A percentile compares a stretch with the other conserved stretches of the same genome.
Evolutionary conservation across 2,113 vertebrate species (phyloP).

Genomic region (Odontophorus gujanensis): DNA sequence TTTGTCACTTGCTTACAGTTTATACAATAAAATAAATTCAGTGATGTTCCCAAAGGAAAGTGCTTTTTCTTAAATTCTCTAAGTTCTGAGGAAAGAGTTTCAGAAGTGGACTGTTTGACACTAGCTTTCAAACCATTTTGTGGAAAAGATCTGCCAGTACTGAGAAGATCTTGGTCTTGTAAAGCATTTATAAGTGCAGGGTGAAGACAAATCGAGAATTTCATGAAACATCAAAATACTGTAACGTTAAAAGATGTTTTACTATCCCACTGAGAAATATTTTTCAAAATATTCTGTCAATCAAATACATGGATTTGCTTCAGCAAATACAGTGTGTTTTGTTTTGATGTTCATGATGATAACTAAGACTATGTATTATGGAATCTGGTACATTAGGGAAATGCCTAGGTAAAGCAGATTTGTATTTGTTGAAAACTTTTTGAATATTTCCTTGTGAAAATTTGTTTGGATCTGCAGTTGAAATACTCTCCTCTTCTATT

Average conservation of each 20-base stretch:
- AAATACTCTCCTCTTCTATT: conserved; percentile 15
- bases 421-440: background rate
- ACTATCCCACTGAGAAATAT: fast-evolving
- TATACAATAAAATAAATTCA: background rate
- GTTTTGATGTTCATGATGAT: background rate
- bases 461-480: background rate
- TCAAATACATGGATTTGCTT: background rate
- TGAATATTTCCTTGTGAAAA: conserved; percentile 15
- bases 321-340: background rate
- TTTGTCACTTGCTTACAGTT: background rate
- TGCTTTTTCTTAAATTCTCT: background rate
- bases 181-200: background rate
- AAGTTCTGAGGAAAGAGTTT: background rate
- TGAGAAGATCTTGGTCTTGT: background rate
- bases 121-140: background rate
- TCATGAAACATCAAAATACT: background rate
- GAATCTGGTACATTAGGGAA: background rate
- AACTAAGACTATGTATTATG: background rate
- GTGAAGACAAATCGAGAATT: background rate
- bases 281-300: background rate
- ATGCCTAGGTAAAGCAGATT: background rate
- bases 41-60: background rate
- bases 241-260: background rate
- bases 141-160: background rate
- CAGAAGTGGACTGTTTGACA: background rate